Conservation (phyloP, 2,113 vertebrate genomes). For the Galeopterus variegatus region DNA sequence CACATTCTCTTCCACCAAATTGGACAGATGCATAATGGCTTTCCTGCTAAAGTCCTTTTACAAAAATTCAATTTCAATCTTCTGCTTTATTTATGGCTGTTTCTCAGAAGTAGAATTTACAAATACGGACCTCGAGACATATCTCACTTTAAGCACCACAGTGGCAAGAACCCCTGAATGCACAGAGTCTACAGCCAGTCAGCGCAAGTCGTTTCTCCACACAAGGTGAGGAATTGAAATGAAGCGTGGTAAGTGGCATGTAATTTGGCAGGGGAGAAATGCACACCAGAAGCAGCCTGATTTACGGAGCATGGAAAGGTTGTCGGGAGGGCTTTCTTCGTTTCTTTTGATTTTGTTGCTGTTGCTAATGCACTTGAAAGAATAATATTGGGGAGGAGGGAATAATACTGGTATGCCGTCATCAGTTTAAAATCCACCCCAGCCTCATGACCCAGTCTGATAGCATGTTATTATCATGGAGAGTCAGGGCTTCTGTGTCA, state of each 20-base stretch:
- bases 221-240: constrained; percentile 66
- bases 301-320: neutral
- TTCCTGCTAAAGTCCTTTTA: constrained; percentile 56
- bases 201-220: constrained; percentile 64
- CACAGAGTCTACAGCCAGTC: neutral
- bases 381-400: neutral
- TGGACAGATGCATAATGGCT: neutral
- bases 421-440: neutral
- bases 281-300: neutral
- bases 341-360: constrained; percentile 2
- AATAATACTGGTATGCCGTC: neutral
- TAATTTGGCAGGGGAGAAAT: neutral
- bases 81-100: constrained; percentile 70
- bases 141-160: constrained; percentile 44
- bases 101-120: constrained; percentile 75
- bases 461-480: neutral
- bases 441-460: neutral
- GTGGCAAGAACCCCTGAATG: constrained; percentile 42
- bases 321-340: neutral
- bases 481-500: neutral
- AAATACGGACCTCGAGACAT: constrained; percentile 49
- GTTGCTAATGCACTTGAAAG: constrained; percentile 5
- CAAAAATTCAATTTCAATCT: constrained; percentile 72
- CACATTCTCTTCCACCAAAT: neutral
- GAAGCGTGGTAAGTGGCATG: constrained; percentile 23